Evolutionary conservation across 2,797 vertebrate genomes (phyloP), one percentile per base, ranked within the genome.

Genomic region (Microtus agrestis): DNA sequence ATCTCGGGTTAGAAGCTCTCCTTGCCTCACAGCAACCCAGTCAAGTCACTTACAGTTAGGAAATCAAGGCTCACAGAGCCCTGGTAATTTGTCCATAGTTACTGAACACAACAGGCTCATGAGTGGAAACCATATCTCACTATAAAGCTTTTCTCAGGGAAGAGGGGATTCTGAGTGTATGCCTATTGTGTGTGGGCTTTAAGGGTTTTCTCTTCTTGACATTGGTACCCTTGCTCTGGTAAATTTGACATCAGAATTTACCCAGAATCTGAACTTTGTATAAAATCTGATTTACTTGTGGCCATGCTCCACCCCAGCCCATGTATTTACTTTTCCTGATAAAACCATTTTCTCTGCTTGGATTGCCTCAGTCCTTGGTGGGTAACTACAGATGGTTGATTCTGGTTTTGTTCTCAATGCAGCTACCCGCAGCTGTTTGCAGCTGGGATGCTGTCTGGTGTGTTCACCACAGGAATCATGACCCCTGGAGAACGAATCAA

Each of bases 401-500:
- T 96, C 80, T 97, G 91, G 43, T 97, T 91, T 96, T 97, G 37
- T 98, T 94, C 95, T 94, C 11, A 54, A 94, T 93, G 12, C 98
- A 99, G 99, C 97, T 99, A 99, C 98, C 99, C 99, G 21, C 99
- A 99, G 98, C 98, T 99, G 78, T 99, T 99, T 98, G 99, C 99
- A 51, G 99, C 99, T 25, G 99, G 99, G 15, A 99, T 99, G 99
- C 97, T 99, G 92, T 99, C 99, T 0, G 99, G 99, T 12, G 98
- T 99, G 67, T 99, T 99, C 98, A 99, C 99, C 29, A 99, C 99
- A 0, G 99, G 97, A 93, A 99, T 99, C 98, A 99, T 99, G 99
- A 99, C 99, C 96, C 99, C 99, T 13, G 99, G 99, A 98, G 99
- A 99, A 98, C 98, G 99, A 87, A 99, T 99, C 98, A 99, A 99